Evolutionary conservation across 2,797 vertebrate genomes (phyloP), one percentile per base, ranked within the genome.

Genomic region (Cetoscarus ocellatus): DNA sequence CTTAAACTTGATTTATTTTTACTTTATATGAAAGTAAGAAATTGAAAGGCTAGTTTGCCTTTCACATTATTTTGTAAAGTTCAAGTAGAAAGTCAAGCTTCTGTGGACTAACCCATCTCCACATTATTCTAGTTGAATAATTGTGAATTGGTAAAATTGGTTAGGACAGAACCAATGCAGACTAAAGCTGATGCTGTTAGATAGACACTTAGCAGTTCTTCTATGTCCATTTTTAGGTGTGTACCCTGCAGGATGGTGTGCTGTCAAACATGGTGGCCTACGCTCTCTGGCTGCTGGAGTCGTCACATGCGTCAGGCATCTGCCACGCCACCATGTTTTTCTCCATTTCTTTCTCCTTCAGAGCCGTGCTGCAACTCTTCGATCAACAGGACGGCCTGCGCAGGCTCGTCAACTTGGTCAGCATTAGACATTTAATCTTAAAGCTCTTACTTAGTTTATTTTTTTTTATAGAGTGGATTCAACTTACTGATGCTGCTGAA

Each of bases 261-360:
- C 93, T 99, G 14, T 94, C 96, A 0, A 96, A 97, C 69, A 95
- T 96, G 50, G 98, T 99, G 62, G 95, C 94, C 75, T 99, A 98
- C 59, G 97, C 97, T 0, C 91, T 99, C 42, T 99, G 98, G 98
- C 90, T 99, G 62, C 90, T 99, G 95, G 98, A 99, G 82, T 99
- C 97, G 71, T 98, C 98, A 13, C 98, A 99, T 0, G 95, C 97
- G 4, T 98, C 98, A 0, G 98, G 97, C 50, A 96, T 97, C 88
- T 98, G 97, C 90, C 97, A 99, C 39, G 97, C 98, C 86, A 99
- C 97, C 87, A 98, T 99, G 97, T 99, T 99, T 87, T 99, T 99
- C 92, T 98, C 97, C 82, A 97, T 98, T 79, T 97, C 96, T 52
- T 99, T 99, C 91, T 96, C 96, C 10, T 98, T 98, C 87, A 93